Conservation (phyloP, 2,113 vertebrate species). For the Tachysurus vachellii region DNA sequence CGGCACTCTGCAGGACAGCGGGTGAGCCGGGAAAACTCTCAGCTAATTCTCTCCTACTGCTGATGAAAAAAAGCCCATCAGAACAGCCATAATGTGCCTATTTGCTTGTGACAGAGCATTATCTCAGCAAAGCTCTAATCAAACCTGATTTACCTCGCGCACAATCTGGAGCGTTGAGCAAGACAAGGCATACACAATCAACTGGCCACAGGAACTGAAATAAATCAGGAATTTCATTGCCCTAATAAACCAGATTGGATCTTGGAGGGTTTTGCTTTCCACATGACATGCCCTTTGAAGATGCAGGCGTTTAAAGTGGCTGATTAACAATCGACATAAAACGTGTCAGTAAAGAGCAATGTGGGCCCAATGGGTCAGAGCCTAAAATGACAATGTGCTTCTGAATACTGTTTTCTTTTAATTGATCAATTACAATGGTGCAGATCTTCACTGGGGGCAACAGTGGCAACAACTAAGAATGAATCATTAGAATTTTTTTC, state of each 20-base stretch:
- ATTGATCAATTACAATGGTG: constrained; percentile 36
- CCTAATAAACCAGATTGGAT: constrained; percentile 51
- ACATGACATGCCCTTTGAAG: constrained; percentile 55
- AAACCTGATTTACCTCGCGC: constrained; percentile 29
- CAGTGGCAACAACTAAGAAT: not conserved
- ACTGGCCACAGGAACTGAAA: constrained; percentile 16
- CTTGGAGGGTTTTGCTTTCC: constrained; percentile 38
- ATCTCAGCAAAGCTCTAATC: constrained; percentile 37
- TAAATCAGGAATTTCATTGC: constrained; percentile 51
- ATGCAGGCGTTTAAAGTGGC: constrained; percentile 58
- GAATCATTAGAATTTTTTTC: not conserved
- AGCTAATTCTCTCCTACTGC: constrained; percentile 47
- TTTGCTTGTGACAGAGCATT: constrained; percentile 47
- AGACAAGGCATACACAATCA: not conserved
- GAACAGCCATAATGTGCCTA: constrained; percentile 51
- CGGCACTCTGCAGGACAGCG: constrained; percentile 35
- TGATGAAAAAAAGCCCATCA: constrained; percentile 37
- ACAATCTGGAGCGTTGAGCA: not conserved
- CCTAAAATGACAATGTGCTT: constrained; percentile 30
- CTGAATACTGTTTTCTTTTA: constrained; percentile 37
- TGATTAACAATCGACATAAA: constrained; percentile 67
- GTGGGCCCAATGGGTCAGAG: constrained; percentile 16
- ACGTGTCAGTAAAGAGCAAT: constrained; percentile 31
- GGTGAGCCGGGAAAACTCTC: constrained; percentile 41
- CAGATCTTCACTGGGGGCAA: constrained; percentile 11